phyloP scores from a whole-genome alignment of 2,888 invertebrate species.

The Ditula angustiorana region DNA sequence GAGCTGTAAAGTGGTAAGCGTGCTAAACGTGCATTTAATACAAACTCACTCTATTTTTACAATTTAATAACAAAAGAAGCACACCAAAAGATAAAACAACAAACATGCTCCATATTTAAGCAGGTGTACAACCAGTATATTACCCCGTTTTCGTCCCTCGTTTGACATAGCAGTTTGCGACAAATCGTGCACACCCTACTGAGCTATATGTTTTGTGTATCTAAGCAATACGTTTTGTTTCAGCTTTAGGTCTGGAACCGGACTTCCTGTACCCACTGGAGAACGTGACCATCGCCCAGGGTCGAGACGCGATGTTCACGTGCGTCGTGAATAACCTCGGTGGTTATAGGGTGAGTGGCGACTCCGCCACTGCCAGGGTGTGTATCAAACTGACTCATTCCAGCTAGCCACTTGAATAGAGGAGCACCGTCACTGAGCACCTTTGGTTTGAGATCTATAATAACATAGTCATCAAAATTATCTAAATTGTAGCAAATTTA shows the following conservation, averaged over 20 bases:
- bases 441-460: conserved; percentile 75
- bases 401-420: conserved; percentile 73
- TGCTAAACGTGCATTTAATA: too few relatives aligned
- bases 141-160: too few relatives aligned
- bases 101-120: too few relatives aligned
- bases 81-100: too few relatives aligned
- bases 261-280: conserved; percentile 92
- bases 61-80: too few relatives aligned
- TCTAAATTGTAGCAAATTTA: background rate
- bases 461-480: conserved; percentile 44
- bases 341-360: conserved; percentile 96
- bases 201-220: background rate
- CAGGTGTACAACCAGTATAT: too few relatives aligned
- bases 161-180: too few relatives aligned
- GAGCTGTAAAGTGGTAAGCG: too few relatives aligned
- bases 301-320: conserved; percentile 93
- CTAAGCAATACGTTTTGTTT: conserved; percentile 70
- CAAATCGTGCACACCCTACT: too few relatives aligned
- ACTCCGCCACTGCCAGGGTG: conserved; percentile 93
- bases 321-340: conserved; percentile 94
- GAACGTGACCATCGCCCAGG: conserved; percentile 93
- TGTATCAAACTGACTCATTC: conserved; percentile 87
- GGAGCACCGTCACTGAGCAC: conserved; percentile 79
- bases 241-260: conserved; percentile 91
- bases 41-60: too few relatives aligned